phyloP scores from a whole-genome alignment of 2,113 vertebrate genomes.

The Tichodroma muraria region DNA sequence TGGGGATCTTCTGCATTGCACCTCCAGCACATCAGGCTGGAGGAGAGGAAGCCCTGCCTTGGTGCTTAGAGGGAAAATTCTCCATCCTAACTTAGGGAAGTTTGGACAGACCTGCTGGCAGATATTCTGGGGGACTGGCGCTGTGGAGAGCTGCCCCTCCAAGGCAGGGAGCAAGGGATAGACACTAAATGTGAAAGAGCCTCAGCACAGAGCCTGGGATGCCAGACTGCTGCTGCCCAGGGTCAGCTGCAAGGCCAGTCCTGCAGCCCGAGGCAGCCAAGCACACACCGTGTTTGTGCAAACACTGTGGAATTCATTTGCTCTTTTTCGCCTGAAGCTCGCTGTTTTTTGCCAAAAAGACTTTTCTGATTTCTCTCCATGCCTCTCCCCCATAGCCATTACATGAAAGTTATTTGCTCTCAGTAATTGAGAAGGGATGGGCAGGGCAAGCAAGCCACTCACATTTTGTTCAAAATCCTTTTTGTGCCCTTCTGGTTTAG shows the following conservation, averaged over 20 bases:
- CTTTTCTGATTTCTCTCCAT: neutral
- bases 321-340: neutral
- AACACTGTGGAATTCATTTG: neutral
- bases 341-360: neutral
- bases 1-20: neutral
- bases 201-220: neutral
- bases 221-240: neutral
- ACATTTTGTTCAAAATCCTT: constrained; percentile 47
- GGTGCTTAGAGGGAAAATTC: neutral
- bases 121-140: rapidly evolving
- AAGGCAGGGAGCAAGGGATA: neutral
- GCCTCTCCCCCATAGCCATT: neutral
- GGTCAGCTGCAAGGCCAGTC: neutral
- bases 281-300: neutral
- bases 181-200: neutral
- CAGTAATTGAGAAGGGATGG: constrained; percentile 52
- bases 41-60: rapidly evolving
- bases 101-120: neutral
- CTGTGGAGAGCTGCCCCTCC: neutral
- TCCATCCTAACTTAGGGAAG: neutral
- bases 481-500: constrained; percentile 54
- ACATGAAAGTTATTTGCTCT: constrained; percentile 48
- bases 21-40: neutral
- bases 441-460: constrained; percentile 33
- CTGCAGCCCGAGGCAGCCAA: neutral